A percentile compares a stretch with the other conserved stretches of the same genome.
Evolutionary conservation across 2,113 vertebrate genomes (phyloP).

Genomic region (Gallinago undulata): DNA sequence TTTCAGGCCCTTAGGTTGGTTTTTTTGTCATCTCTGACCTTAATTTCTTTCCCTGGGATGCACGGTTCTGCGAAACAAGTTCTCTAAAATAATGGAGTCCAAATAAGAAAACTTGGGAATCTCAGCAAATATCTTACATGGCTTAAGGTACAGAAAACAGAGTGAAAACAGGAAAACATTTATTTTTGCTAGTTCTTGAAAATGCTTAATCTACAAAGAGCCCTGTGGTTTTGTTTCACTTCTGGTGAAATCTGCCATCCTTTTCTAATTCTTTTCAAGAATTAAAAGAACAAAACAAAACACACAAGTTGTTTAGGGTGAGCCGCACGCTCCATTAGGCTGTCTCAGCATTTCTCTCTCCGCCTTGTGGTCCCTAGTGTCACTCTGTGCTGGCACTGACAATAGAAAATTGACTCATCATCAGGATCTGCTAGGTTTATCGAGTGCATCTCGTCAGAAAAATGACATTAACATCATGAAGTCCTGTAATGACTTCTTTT

Average conservation of each 20-base stretch:
- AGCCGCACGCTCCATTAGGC: not conserved
- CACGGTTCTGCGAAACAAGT: not conserved
- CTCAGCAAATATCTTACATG: not conserved
- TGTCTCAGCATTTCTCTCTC: not conserved
- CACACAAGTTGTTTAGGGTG: not conserved
- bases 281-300: slow-evolving; percentile 22
- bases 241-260: slow-evolving; percentile 6
- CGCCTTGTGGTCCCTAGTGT: not conserved
- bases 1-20: slow-evolving; percentile 18
- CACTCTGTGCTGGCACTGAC: not conserved
- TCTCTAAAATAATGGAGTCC: not conserved
- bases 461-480: not conserved
- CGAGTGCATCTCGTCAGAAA: not conserved
- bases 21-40: slow-evolving; percentile 33
- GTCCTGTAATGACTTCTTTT: not conserved
- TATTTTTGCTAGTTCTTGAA: slow-evolving; percentile 17
- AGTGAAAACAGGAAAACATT: slow-evolving; percentile 6
- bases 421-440: not conserved
- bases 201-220: not conserved
- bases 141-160: slow-evolving; percentile 11
- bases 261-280: slow-evolving; percentile 36
- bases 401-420: not conserved
- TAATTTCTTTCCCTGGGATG: not conserved
- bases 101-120: not conserved
- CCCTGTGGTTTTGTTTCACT: slow-evolving; percentile 15